Evolutionary conservation across 2,888 invertebrate genomes (phyloP).

Genomic region (Resseliella maxima): DNA sequence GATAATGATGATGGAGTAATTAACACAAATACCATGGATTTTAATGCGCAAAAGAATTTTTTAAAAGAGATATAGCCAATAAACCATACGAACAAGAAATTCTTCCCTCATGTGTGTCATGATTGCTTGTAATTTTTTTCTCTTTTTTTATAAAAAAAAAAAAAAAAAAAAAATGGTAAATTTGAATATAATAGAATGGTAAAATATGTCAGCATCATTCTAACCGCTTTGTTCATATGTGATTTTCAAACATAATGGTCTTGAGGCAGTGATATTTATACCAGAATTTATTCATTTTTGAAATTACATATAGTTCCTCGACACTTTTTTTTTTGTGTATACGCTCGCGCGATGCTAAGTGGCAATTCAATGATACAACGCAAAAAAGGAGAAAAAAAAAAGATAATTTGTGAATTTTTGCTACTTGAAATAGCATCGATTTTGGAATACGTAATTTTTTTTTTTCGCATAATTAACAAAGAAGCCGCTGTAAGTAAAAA

Average conservation of each 20-base stretch:
- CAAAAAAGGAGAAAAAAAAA: too few relatives aligned
- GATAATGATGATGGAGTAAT: slow-evolving; percentile 6
- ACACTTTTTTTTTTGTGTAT: neutral
- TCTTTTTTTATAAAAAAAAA: too few relatives aligned
- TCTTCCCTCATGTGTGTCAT: slow-evolving; percentile 21
- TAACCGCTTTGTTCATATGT: neutral
- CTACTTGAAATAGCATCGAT: neutral
- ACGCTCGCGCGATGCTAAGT: neutral
- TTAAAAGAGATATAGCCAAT: neutral
- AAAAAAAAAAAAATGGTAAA: too few relatives aligned
- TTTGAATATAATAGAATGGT: slow-evolving; percentile 51
- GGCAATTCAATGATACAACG: neutral
- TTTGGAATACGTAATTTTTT: neutral
- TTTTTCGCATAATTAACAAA: neutral
- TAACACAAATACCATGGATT: slow-evolving; percentile 25
- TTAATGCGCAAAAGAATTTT: neutral
- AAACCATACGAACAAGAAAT: neutral
- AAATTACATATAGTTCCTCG: neutral
- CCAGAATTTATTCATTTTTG: neutral
- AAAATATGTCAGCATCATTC: slow-evolving; percentile 42
- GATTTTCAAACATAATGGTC: neutral
- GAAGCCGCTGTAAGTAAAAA: neutral
- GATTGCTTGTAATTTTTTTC: neutral
- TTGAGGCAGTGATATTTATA: neutral
- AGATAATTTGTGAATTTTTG: neutral